Base-by-base conservation (phyloP, 2,888 invertebrate genomes). In the Neoscelio sp. region DNA sequence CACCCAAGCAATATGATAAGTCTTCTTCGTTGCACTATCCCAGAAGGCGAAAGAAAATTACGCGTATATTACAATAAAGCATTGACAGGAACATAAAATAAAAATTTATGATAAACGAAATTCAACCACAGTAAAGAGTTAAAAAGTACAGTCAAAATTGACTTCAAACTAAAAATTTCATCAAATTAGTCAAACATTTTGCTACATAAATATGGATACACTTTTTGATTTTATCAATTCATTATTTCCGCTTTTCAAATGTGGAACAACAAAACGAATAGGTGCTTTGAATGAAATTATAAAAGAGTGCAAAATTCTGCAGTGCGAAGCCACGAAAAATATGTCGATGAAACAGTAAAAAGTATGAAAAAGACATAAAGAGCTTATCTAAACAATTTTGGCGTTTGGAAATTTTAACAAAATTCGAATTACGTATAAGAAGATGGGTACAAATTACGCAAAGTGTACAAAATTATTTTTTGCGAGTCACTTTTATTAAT, bases 1-100 rank as follows among this genome's bases (percentile, higher is more conserved):
- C 62, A 71, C 71, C 60, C 46, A 71, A 62, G 71, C 71, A 62
- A 44, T 42, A 52, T 23, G 60, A 70, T 70, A 35, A 30, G 42
- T 71, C 60, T 60, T 60, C 35, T 44, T 35, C 48, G 62, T 18
- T 26, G 52, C 35, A 50, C 60, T 44, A 44, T 52, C 18, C 52
- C 33, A 50, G 62, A 38, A 60, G 70, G 68, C 56, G 56, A 38
- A 20, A 46, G 15, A 68, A 17, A 46, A 23, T 20, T 46, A 35
- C 30, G 33, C 28, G 35, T 68, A 23, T 30, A 50, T 33, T 48
- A 62, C 23, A 68, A 26, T 44, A 68, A 68, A 68, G 56, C 68
- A 52, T 48, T 56, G 40, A 35, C 23, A 48, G 33, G 8, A 30
- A 56, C 52, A 54, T 26, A 56, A 26, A 56, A 13, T n/a, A n/a